Percentiles rank a stretch among this genome's conserved stretches.
Evolutionary conservation across 2,888 invertebrate species (phyloP).

Genomic region (Eupithecia vulgata): DNA sequence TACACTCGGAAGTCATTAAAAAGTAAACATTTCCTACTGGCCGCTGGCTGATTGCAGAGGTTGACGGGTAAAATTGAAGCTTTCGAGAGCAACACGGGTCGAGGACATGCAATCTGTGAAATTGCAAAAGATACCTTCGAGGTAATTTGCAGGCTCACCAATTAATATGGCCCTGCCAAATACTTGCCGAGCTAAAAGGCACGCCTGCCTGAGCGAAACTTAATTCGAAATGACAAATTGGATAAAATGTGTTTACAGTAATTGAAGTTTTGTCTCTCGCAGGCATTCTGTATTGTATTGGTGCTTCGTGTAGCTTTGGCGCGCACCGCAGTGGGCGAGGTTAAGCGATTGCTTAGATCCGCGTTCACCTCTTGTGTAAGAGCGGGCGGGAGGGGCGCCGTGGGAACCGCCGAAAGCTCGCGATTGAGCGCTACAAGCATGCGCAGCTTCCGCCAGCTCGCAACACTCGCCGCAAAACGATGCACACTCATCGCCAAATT

Average conservation of each 20-base stretch:
- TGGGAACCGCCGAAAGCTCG: constrained; percentile 83
- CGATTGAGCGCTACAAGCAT: constrained; percentile 61
- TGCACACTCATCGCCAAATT: constrained; percentile 64
- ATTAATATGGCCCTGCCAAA: constrained; percentile 35
- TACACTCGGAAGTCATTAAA: constrained; percentile 45
- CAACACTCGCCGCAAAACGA: constrained; percentile 43
- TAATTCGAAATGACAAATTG: constrained; percentile 43
- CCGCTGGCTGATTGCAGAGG: constrained; percentile 42
- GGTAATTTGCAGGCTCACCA: constrained; percentile 41
- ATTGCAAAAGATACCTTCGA: constrained; percentile 46
- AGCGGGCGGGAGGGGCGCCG: constrained; percentile 67
- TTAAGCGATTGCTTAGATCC: constrained; percentile 84
- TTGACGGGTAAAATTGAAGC: constrained; percentile 47
- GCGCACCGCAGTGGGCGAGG: constrained; percentile 80
- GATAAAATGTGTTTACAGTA: constrained; percentile 40
- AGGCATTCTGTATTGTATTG: constrained; percentile 30
- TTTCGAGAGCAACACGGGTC: constrained; percentile 45
- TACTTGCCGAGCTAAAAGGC: constrained; percentile 31
- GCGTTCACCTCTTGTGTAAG: constrained; percentile 84
- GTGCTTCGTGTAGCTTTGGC: constrained; percentile 53
- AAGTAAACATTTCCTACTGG: constrained; percentile 45
- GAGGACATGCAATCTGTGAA: constrained; percentile 44
- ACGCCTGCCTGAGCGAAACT: constrained; percentile 28
- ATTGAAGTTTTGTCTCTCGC: constrained; percentile 39
- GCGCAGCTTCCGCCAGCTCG: constrained; percentile 74